Evolutionary conservation across 1,140 invertebrate genomes (phyloP).

Genomic region (Medauroidea extradentata): DNA sequence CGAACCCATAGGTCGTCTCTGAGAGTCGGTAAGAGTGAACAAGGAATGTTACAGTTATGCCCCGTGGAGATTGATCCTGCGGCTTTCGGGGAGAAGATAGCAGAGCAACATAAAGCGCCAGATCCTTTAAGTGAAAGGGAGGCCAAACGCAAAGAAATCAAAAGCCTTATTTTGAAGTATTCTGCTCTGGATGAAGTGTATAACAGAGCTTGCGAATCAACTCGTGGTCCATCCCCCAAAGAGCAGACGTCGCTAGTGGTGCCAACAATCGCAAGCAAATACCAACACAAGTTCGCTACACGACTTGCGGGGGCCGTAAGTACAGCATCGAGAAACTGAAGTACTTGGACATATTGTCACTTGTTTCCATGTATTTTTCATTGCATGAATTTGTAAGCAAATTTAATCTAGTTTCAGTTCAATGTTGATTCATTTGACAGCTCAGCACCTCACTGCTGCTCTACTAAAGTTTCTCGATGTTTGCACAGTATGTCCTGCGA

Average conservation of each 20-base stretch:
- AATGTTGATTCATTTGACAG: too few relatives aligned
- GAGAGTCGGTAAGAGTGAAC: constrained; percentile 12
- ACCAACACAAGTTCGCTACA: constrained; percentile 8
- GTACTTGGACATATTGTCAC: too few relatives aligned
- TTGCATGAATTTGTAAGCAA: too few relatives aligned
- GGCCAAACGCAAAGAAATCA: constrained; percentile 72
- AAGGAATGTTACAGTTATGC: constrained; percentile 2
- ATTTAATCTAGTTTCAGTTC: too few relatives aligned
- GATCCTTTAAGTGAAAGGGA: constrained; percentile 60
- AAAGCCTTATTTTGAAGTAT: constrained; percentile 72
- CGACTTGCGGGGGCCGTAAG: constrained; percentile 19
- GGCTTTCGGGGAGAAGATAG: constrained; percentile 41
- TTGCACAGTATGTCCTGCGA: too few relatives aligned
- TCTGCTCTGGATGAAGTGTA: constrained; percentile 60
- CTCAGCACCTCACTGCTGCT: too few relatives aligned
- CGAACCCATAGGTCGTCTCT: neutral
- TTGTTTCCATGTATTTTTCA: too few relatives aligned
- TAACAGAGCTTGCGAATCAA: neutral
- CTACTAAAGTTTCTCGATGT: too few relatives aligned
- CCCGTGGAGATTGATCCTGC: constrained; percentile 10
- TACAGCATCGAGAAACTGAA: constrained; percentile 5
- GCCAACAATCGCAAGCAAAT: constrained; percentile 4
- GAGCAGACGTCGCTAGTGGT: neutral
- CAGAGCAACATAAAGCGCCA: constrained; percentile 40
- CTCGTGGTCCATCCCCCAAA: neutral